A percentile compares a stretch with the other conserved stretches of the same genome.
Evolutionary conservation across 2,797 vertebrate species (phyloP).

Genomic region (Myiotriccus ornatus): DNA sequence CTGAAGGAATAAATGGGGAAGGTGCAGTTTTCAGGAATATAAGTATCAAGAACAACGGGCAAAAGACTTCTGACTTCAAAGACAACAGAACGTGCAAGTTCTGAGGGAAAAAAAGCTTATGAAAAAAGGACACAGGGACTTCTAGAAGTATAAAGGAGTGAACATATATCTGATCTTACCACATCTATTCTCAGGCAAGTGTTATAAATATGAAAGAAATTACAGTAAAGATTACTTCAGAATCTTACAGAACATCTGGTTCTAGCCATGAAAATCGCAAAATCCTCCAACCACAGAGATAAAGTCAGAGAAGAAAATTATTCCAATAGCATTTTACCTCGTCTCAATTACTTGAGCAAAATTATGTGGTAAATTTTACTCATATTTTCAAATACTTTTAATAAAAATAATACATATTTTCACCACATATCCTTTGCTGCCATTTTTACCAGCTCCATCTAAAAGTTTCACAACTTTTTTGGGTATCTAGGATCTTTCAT

Average conservation of each 20-base stretch:
- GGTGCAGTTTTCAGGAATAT: not conserved
- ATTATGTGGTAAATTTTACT: not conserved
- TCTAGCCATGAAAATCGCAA: not conserved
- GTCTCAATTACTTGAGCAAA: not conserved
- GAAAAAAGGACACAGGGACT: not conserved
- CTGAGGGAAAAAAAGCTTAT: not conserved
- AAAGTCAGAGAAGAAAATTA: not conserved
- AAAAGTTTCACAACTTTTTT: not conserved
- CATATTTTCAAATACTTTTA: not conserved
- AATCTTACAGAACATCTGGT: not conserved
- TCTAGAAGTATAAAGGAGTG: not conserved
- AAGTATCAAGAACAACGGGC: not conserved
- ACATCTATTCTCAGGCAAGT: not conserved
- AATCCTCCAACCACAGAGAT: not conserved
- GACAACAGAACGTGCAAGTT: not conserved
- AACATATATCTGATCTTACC: not conserved
- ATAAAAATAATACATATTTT: not conserved
- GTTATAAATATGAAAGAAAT: not conserved
- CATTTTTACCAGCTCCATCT: not conserved
- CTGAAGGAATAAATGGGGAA: not conserved
- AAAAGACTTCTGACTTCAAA: not conserved
- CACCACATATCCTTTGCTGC: rapidly evolving
- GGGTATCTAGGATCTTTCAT: not conserved
- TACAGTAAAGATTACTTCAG: not conserved
- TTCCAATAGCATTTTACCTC: not conserved